Percentiles rank a stretch among this genome's conserved stretches.
Conservation (phyloP, 2,797 vertebrate species). For the Nyctibius grandis region DNA sequence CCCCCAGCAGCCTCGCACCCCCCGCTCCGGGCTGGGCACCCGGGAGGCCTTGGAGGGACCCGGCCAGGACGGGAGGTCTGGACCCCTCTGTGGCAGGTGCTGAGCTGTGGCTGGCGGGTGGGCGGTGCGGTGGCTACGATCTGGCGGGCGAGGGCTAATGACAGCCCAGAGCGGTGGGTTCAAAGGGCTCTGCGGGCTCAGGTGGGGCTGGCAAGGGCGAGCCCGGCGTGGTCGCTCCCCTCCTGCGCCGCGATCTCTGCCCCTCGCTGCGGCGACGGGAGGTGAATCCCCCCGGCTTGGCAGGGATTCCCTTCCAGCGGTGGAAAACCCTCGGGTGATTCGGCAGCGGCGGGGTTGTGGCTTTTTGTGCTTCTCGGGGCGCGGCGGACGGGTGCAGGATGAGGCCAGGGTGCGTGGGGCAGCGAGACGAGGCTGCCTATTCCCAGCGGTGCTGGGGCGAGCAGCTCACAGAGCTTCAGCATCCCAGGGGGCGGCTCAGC, state of each 20-base stretch:
- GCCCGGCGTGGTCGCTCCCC: neutral
- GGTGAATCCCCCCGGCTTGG: neutral
- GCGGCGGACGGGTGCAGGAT: neutral
- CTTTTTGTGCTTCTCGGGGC: neutral
- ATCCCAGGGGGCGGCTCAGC: neutral
- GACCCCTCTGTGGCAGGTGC: neutral
- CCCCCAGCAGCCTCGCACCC: neutral
- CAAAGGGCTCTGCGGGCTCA: neutral
- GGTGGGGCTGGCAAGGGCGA: neutral
- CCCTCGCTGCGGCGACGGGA: neutral
- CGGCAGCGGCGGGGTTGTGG: neutral
- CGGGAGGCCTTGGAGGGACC: neutral
- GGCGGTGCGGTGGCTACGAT: neutral
- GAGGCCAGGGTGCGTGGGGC: neutral
- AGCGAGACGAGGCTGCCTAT: neutral
- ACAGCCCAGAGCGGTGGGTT: neutral
- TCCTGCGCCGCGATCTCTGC: neutral
- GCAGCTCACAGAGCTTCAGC: neutral
- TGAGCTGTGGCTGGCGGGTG: neutral
- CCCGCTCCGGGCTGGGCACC: neutral
- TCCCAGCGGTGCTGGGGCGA: neutral
- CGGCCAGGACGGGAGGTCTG: neutral
- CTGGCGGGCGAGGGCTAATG: rapidly evolving
- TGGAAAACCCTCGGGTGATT: neutral
- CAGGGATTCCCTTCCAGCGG: neutral